These are phyloP conservation scores for Acanthisitta chloris DNA, from an alignment of 2,113 vertebrate species.

Conservation along the genomic window DNA sequence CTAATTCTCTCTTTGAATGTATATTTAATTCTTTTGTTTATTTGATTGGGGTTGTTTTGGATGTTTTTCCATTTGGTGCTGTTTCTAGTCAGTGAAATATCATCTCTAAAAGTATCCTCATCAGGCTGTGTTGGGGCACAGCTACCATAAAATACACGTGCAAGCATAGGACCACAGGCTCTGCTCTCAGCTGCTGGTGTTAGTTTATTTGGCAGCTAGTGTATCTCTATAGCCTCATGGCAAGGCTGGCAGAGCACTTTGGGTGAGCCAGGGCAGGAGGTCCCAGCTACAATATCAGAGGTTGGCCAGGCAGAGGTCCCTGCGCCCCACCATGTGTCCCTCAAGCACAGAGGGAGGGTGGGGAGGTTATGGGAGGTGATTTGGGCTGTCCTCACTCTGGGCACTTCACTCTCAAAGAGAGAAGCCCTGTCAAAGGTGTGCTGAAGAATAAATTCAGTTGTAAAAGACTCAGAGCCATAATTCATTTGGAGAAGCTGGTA, in stretches of 20 bases:
- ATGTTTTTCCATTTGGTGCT: neutral
- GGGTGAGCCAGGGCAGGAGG: neutral
- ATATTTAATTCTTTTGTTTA: neutral
- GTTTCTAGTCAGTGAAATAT: neutral
- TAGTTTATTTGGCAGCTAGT: neutral
- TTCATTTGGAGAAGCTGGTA: neutral
- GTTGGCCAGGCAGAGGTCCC: neutral
- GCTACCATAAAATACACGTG: accelerated
- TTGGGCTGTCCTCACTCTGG: neutral
- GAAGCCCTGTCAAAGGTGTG: neutral
- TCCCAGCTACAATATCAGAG: neutral
- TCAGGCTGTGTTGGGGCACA: neutral
- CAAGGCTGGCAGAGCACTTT: neutral
- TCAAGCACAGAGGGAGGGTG: neutral
- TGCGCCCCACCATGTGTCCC: accelerated
- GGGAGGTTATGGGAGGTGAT: neutral
- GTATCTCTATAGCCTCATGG: neutral
- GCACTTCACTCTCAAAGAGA: neutral
- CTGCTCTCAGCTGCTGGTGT: neutral
- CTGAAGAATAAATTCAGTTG: neutral
- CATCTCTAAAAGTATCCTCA: neutral
- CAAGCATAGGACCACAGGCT: neutral
- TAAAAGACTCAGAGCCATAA: neutral
- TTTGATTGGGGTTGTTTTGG: neutral
- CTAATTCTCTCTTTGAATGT: neutral